Evolutionary conservation across 2,797 vertebrate genomes (phyloP).

Genomic region (Liasis olivaceus): DNA sequence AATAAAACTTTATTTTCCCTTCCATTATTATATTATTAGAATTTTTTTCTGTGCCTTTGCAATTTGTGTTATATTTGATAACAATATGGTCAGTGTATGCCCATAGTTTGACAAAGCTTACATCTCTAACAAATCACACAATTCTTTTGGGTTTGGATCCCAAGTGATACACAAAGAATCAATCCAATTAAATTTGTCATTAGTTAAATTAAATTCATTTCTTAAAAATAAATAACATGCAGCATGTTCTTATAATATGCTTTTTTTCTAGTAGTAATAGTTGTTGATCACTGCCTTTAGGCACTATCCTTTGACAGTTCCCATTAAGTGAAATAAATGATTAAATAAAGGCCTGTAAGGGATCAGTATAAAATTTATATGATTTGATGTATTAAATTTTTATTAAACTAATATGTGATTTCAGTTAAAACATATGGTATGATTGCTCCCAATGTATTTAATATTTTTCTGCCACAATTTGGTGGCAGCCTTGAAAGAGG

Average conservation of each 20-base stretch:
- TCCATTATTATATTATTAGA: not conserved
- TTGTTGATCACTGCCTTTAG: not conserved
- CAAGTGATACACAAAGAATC: not conserved
- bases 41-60: not conserved
- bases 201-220: not conserved
- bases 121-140: not conserved
- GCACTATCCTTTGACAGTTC: not conserved
- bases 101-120: not conserved
- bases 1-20: not conserved
- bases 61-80: not conserved
- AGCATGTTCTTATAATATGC: not conserved
- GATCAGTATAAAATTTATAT: not conserved
- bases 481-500: not conserved
- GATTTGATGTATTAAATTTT: not conserved
- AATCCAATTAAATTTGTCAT: not conserved
- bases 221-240: not conserved
- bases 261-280: not conserved
- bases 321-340: not conserved
- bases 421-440: not conserved
- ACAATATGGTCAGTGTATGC: not conserved
- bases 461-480: not conserved
- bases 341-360: not conserved
- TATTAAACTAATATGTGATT: not conserved
- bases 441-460: not conserved
- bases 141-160: not conserved